Evolutionary conservation across 92 coral and sea anemone species (phyloP), one percentile per base, ranked within the genome.

Genomic region (Porites lobata): DNA sequence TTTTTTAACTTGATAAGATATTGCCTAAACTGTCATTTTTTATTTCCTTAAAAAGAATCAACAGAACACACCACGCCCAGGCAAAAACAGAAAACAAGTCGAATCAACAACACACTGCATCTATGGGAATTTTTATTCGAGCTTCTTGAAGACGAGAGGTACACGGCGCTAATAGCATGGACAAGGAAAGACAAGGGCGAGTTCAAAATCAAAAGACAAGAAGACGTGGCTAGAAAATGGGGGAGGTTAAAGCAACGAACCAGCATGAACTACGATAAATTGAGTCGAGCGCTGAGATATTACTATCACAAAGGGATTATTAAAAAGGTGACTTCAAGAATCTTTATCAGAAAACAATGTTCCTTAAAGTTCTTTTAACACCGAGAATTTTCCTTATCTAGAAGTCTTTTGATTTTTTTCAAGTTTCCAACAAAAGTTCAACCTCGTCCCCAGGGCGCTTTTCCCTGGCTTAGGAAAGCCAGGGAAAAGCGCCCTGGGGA

Each of bases 41-140:
- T 0, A 69, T 18, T 4, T 29, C 47, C 72, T 68, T 7, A 38
- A 38, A 38, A 50, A 68, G 72, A 68, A 8, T 73, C 19, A 18
- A 13, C 80, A 63, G 80, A 73, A 51, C 87, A 15, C 22, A 75
- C 22, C 6, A 64, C 22, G 7, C 52, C 63, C 72, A 50, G 76
- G n/a, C 52, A 84, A n/a, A 65, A 61, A 61, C 50, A 64, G n/a
- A 73, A 84, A 29, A 79, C 80, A 29, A 91, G 95, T 18, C 92
- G 94, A 2, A 88, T 86, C 90, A 96, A 96, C 82, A 96, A 96
- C 79, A 95, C 96, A 1, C 88, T 96, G 47, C 99, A 96, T 76
- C 89, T 96, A 72, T 96, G 99, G 99, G 99, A 96, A 78, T 96
- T 96, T 81, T 86, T 96, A 26, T 78, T 96, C 71, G 99, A 96